phyloP scores from a whole-genome alignment of 1,140 invertebrate genomes.

The Drosophila pseudoobscura region DNA sequence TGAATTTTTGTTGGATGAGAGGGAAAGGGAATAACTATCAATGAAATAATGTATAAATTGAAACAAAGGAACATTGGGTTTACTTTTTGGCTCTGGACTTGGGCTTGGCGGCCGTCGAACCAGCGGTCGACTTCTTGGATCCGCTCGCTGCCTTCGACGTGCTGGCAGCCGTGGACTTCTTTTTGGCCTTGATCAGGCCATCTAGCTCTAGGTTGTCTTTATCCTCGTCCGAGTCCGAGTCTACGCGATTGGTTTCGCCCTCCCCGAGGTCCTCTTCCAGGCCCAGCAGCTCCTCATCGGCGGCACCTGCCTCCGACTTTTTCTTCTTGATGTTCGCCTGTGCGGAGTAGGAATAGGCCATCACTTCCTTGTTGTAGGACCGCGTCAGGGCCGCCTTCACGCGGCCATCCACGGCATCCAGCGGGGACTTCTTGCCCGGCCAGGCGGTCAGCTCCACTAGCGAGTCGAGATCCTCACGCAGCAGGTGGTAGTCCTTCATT shows the following conservation, averaged over 20 bases:
- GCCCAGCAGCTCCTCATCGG: slow-evolving; percentile 64
- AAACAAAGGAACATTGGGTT: neutral
- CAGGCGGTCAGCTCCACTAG: slow-evolving; percentile 93
- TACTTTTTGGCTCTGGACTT: slow-evolving; percentile 68
- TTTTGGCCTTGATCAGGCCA: slow-evolving; percentile 89
- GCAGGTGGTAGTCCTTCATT: slow-evolving; percentile 92
- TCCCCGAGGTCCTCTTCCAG: slow-evolving; percentile 74
- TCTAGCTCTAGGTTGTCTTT: slow-evolving; percentile 89
- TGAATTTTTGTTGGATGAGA: too few relatives aligned
- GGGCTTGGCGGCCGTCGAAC: slow-evolving; percentile 21
- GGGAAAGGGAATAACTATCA: too few relatives aligned
- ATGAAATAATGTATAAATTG: slow-evolving; percentile 1
- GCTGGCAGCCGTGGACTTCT: slow-evolving; percentile 52
- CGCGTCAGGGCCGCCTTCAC: slow-evolving; percentile 97
- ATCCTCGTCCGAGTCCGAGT: slow-evolving; percentile 84
- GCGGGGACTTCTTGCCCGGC: slow-evolving; percentile 90
- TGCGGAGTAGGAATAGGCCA: slow-evolving; percentile 89
- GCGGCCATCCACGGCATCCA: slow-evolving; percentile 91
- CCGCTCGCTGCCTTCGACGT: slow-evolving; percentile 39
- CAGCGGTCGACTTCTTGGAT: slow-evolving; percentile 48
- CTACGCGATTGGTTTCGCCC: slow-evolving; percentile 78
- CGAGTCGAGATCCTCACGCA: slow-evolving; percentile 95
- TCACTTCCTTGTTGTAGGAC: slow-evolving; percentile 93
- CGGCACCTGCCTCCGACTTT: slow-evolving; percentile 78
- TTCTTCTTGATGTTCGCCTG: slow-evolving; percentile 86